These are phyloP conservation scores for Amblyjoppa proteus DNA, from an alignment of 2,888 invertebrate species.

Conservation along the genomic window DNA sequence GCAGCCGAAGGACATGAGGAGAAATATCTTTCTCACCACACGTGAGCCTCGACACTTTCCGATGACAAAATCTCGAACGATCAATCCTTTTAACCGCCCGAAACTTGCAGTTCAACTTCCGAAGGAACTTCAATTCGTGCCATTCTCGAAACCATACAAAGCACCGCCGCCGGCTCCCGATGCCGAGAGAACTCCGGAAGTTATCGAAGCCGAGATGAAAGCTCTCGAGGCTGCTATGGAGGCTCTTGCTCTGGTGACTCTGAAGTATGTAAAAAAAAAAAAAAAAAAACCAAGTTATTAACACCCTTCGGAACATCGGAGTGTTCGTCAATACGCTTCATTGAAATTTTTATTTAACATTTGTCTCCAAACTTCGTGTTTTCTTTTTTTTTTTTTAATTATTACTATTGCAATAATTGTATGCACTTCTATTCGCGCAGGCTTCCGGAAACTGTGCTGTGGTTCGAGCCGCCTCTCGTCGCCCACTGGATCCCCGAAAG, in stretches of 20 bases:
- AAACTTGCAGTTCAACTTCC: slow-evolving; percentile 87
- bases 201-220: slow-evolving; percentile 92
- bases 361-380: not conserved
- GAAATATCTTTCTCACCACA: slow-evolving; percentile 86
- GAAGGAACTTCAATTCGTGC: slow-evolving; percentile 87
- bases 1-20: slow-evolving; percentile 88
- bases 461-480: slow-evolving; percentile 92
- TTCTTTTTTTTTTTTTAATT: not conserved
- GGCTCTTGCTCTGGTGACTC: slow-evolving; percentile 89
- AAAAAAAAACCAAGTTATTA: not conserved
- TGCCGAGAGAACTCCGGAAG: slow-evolving; percentile 90
- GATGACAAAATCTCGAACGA: not conserved
- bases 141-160: slow-evolving; percentile 89
- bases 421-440: slow-evolving; percentile 81
- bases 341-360: not conserved
- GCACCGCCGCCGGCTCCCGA: slow-evolving; percentile 90
- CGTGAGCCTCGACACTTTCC: slow-evolving; percentile 84
- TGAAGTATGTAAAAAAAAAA: slow-evolving; percentile 87
- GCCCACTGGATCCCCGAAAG: slow-evolving; percentile 89
- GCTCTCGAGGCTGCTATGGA: slow-evolving; percentile 91
- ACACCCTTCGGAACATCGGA: not conserved
- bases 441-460: slow-evolving; percentile 89
- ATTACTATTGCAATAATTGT: not conserved
- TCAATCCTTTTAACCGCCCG: not conserved
- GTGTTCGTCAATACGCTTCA: not conserved